Percentiles rank a stretch among this genome's conserved stretches.
phyloP scores from a whole-genome alignment of 2,113 vertebrate genomes.

The Notiomystis cincta region DNA sequence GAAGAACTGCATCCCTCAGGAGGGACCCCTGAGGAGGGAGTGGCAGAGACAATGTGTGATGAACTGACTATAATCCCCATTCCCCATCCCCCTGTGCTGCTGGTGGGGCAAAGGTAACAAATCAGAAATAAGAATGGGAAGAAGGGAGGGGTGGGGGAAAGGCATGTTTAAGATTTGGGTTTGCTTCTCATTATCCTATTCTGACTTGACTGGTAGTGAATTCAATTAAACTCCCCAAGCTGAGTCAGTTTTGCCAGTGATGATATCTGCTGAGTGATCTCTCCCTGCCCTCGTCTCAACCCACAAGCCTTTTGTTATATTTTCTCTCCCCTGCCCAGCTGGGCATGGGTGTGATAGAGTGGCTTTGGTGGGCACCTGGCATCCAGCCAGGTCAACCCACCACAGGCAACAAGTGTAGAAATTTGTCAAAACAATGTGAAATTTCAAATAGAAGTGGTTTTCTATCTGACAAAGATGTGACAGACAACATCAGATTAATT shows the following conservation, averaged over 20 bases:
- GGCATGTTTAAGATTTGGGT: not conserved
- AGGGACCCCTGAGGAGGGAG: not conserved
- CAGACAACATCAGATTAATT: not conserved
- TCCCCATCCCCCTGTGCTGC: not conserved
- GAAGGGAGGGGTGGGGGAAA: not conserved
- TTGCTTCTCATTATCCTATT: not conserved
- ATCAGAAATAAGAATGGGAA: not conserved
- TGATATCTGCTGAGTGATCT: not conserved
- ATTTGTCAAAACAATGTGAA: not conserved
- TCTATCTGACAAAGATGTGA: not conserved
- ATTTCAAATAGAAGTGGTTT: not conserved
- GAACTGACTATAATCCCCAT: not conserved
- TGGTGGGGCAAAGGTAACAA: not conserved
- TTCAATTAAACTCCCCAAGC: not conserved
- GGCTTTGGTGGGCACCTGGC: not conserved
- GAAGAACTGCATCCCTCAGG: not conserved
- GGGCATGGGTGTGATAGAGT: not conserved
- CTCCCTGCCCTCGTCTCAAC: accelerated
- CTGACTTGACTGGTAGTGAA: not conserved
- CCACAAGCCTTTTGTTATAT: not conserved
- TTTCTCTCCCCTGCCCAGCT: not conserved
- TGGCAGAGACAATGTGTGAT: accelerated
- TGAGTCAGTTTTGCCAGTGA: not conserved
- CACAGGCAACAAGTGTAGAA: not conserved
- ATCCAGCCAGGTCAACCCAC: not conserved